Percentiles rank a stretch among this genome's conserved stretches.
Conservation (phyloP, 2,797 vertebrate species). For the Sparus aurata region DNA sequence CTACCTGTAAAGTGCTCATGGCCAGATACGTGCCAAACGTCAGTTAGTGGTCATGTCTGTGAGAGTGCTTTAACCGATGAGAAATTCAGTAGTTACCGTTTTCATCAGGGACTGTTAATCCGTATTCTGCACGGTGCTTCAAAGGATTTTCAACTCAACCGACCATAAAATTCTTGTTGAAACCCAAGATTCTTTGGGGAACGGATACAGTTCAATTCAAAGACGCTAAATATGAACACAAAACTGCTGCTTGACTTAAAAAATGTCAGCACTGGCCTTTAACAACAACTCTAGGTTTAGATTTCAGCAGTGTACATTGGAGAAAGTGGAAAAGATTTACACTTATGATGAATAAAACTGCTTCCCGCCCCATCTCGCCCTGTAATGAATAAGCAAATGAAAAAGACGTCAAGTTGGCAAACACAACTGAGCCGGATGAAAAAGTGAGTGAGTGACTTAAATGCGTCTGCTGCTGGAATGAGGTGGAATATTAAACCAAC, state of each 20-base stretch:
- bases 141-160: conserved; percentile 23
- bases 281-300: not conserved
- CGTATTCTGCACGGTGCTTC: conserved; percentile 4
- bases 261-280: conserved; percentile 7
- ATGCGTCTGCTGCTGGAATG: conserved; percentile 15
- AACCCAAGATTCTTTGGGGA: conserved; percentile 19
- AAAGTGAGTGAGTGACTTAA: conserved; percentile 35
- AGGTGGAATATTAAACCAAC: conserved; percentile 57
- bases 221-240: conserved; percentile 18
- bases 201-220: conserved; percentile 15
- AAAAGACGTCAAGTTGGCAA: conserved; percentile 36
- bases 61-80: conserved; percentile 30
- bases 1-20: not conserved
- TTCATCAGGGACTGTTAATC: conserved; percentile 38
- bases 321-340: conserved; percentile 5
- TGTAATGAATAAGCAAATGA: conserved; percentile 29
- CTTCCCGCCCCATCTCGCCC: conserved; percentile 10
- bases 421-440: conserved; percentile 39
- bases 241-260: conserved; percentile 4
- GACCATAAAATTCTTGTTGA: conserved; percentile 16
- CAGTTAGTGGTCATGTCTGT: conserved; percentile 27
- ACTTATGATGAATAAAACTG: conserved; percentile 11
- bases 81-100: conserved; percentile 31
- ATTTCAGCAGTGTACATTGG: not conserved
- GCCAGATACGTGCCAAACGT: conserved; percentile 7